phyloP scores from a whole-genome alignment of 2,113 vertebrate species.

The Rhea americana region DNA sequence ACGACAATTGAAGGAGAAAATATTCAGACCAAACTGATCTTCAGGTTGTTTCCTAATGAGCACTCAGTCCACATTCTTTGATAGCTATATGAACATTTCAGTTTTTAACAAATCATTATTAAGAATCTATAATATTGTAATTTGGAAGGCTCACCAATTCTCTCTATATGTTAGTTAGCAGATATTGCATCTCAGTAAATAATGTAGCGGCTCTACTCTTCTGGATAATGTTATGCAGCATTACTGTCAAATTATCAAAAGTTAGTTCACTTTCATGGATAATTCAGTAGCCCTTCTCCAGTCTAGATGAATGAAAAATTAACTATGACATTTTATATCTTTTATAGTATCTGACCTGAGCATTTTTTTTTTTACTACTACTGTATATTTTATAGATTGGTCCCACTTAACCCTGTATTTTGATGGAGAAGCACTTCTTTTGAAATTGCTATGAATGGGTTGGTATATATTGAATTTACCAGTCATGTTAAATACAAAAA shows the following conservation, averaged over 20 bases:
- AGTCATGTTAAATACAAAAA: not conserved
- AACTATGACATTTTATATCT: constrained; percentile 44
- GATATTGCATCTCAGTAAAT: not conserved
- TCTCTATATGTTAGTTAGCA: not conserved
- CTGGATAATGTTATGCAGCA: constrained; percentile 12
- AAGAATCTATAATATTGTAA: not conserved
- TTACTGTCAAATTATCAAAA: constrained; percentile 47
- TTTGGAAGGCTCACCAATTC: not conserved
- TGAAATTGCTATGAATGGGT: not conserved
- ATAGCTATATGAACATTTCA: not conserved
- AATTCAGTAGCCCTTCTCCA: constrained; percentile 32
- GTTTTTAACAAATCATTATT: not conserved
- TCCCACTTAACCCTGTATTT: constrained; percentile 42
- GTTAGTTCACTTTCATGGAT: constrained; percentile 52
- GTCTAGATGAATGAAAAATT: constrained; percentile 53
- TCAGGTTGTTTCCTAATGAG: not conserved
- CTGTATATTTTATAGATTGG: constrained; percentile 43
- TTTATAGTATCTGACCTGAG: constrained; percentile 29
- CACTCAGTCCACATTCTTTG: not conserved
- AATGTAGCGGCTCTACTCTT: not conserved
- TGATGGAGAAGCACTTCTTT: not conserved
- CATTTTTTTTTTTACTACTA: not conserved
- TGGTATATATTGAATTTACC: not conserved
- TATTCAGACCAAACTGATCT: not conserved
- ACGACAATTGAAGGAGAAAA: not conserved